These are phyloP conservation scores for Silvanus unidentatus DNA, from an alignment of 2,888 invertebrate species.

Conservation along the genomic window DNA sequence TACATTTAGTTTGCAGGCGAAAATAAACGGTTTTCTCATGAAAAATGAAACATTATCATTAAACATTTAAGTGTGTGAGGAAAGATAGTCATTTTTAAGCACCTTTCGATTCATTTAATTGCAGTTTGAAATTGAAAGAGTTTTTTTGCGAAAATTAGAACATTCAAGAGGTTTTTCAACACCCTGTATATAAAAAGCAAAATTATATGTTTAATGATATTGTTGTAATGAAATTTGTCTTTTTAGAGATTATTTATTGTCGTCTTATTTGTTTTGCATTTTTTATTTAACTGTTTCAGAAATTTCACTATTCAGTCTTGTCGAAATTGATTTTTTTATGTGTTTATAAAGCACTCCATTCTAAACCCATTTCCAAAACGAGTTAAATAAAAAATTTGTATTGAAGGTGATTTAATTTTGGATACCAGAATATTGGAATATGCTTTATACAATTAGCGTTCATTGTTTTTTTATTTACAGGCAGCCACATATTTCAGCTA, in stretches of 20 bases:
- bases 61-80: neutral
- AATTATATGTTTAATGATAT: conserved; percentile 24
- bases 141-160: neutral
- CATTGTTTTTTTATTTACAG: too few species aligned
- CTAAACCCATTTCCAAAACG: conserved; percentile 9
- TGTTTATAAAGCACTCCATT: too few species aligned
- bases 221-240: conserved; percentile 11
- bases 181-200: neutral
- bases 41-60: conserved; percentile 2
- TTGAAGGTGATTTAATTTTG: too few species aligned
- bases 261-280: conserved; percentile 27
- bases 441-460: too few species aligned
- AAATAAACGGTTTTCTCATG: neutral
- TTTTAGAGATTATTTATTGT: conserved; percentile 25
- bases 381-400: conserved; percentile 17
- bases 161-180: too few species aligned
- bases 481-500: too few species aligned
- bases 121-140: neutral
- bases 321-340: too few species aligned
- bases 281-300: conserved; percentile 27
- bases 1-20: neutral
- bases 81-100: neutral
- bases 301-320: conserved; percentile 18
- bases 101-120: conserved; percentile 1
- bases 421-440: too few species aligned